phyloP scores from a whole-genome alignment of 2,797 vertebrate genomes.

The Rhadinocentrus ornatus region DNA sequence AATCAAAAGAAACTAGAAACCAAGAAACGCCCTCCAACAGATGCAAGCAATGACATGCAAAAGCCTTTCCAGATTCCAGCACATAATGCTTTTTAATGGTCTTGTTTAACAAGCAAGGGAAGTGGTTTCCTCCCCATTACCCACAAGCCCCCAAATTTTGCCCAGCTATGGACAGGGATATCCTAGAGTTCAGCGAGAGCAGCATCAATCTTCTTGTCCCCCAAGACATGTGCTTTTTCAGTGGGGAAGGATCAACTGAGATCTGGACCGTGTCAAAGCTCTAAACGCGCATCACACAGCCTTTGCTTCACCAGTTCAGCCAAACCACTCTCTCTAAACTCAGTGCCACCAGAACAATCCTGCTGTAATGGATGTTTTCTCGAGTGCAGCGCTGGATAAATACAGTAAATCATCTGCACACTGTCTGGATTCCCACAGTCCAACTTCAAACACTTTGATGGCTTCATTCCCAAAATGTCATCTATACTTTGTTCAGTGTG shows the following conservation, averaged over 20 bases:
- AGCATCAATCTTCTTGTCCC: constrained; percentile 77
- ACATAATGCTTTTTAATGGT: constrained; percentile 81
- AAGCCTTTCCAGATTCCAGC: constrained; percentile 68
- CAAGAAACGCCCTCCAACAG: constrained; percentile 72
- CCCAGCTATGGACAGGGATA: constrained; percentile 75
- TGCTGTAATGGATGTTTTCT: constrained; percentile 70
- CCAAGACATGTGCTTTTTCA: constrained; percentile 73
- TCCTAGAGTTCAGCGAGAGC: constrained; percentile 81
- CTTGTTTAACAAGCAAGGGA: constrained; percentile 85
- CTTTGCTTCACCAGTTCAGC: constrained; percentile 48
- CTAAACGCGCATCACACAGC: constrained; percentile 56
- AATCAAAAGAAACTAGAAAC: constrained; percentile 64
- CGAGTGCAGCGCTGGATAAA: constrained; percentile 58
- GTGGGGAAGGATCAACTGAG: constrained; percentile 64
- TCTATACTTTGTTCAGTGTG: constrained; percentile 28
- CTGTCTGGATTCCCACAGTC: constrained; percentile 58
- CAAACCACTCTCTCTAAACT: constrained; percentile 67
- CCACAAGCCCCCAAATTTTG: constrained; percentile 75
- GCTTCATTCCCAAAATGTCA: constrained; percentile 51
- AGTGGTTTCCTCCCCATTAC: constrained; percentile 80
- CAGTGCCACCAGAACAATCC: constrained; percentile 73
- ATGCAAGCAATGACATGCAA: constrained; percentile 78
- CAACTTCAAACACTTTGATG: constrained; percentile 65
- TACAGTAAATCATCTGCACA: constrained; percentile 57
- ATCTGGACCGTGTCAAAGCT: constrained; percentile 74